Percentiles rank a stretch among this genome's conserved stretches.
These are phyloP conservation scores for Holcopasites calliopsidis DNA, from an alignment of 1,140 invertebrate species.

Conservation along the genomic window DNA sequence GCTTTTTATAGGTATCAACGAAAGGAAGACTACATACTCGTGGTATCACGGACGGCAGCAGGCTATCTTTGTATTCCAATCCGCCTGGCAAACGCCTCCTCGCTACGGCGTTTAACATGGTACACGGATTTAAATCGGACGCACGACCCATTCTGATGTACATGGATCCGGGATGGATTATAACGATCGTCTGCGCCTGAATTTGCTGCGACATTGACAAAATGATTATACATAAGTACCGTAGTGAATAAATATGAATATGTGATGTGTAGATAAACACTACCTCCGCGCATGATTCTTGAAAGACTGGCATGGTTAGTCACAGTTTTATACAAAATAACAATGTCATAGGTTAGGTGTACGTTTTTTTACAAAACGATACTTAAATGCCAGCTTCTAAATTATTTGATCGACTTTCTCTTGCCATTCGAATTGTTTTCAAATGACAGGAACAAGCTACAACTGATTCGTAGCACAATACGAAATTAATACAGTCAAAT, in stretches of 20 bases:
- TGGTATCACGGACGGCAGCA: conserved; percentile 83
- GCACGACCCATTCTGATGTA: conserved; percentile 93
- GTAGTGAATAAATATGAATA: background rate
- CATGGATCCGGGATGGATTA: conserved; percentile 97
- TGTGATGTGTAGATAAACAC: background rate
- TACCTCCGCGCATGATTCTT: conserved; percentile 75
- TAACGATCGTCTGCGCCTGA: conserved; percentile 89
- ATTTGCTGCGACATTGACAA: conserved; percentile 81
- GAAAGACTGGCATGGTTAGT: conserved; percentile 73
- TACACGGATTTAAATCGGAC: conserved; percentile 92
- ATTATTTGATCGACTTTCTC: too few relatives aligned
- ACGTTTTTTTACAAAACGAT: too few relatives aligned
- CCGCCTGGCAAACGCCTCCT: conserved; percentile 82
- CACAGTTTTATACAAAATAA: too few relatives aligned
- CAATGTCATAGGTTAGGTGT: too few relatives aligned
- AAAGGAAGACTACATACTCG: conserved; percentile 70
- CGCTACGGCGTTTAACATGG: conserved; percentile 93
- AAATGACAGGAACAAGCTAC: too few relatives aligned
- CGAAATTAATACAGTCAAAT: too few relatives aligned
- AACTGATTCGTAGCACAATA: too few relatives aligned
- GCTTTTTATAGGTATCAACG: background rate
- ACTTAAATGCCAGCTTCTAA: too few relatives aligned
- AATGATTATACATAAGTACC: background rate
- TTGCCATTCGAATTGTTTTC: too few relatives aligned
- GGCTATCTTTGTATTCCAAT: conserved; percentile 83